Conservation (phyloP, 2,797 vertebrate species). For the Syngnathus rostellatus region DNA sequence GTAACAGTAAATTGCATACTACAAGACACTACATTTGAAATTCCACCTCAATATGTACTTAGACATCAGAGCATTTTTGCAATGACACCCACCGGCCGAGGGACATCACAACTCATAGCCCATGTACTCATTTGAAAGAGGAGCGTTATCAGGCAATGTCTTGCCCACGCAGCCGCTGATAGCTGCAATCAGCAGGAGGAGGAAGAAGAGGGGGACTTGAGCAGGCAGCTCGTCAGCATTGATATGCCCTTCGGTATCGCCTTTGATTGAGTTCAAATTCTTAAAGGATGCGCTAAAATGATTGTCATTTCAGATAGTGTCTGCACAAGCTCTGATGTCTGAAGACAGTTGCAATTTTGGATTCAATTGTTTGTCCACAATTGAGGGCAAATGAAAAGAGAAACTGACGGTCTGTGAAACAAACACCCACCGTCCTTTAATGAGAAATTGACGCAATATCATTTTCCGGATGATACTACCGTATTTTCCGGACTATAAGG, state of each 20-base stretch:
- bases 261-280: slow-evolving; percentile 60
- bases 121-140: slow-evolving; percentile 19
- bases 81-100: slow-evolving; percentile 1
- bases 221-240: slow-evolving; percentile 51
- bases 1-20: background rate
- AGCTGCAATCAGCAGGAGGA: slow-evolving; percentile 60
- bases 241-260: slow-evolving; percentile 45
- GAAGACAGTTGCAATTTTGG: slow-evolving; percentile 22
- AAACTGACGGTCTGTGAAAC: background rate
- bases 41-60: background rate
- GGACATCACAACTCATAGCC: slow-evolving; percentile 19
- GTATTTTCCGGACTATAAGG: no score
- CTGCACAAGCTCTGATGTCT: slow-evolving; percentile 16
- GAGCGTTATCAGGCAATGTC: slow-evolving; percentile 32
- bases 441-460: background rate
- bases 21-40: slow-evolving; percentile 6
- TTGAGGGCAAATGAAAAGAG: slow-evolving; percentile 1
- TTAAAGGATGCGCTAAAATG: slow-evolving; percentile 47
- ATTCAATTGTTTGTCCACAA: slow-evolving; percentile 20
- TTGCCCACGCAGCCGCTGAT: slow-evolving; percentile 52
- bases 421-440: background rate
- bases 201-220: slow-evolving; percentile 45
- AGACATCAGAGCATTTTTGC: background rate
- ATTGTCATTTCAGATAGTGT: slow-evolving; percentile 28
- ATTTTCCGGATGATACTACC: background rate